A percentile compares a stretch with the other conserved stretches of the same genome.
Evolutionary conservation across 2,797 vertebrate genomes (phyloP).

Genomic region (Helostoma temminkii): DNA sequence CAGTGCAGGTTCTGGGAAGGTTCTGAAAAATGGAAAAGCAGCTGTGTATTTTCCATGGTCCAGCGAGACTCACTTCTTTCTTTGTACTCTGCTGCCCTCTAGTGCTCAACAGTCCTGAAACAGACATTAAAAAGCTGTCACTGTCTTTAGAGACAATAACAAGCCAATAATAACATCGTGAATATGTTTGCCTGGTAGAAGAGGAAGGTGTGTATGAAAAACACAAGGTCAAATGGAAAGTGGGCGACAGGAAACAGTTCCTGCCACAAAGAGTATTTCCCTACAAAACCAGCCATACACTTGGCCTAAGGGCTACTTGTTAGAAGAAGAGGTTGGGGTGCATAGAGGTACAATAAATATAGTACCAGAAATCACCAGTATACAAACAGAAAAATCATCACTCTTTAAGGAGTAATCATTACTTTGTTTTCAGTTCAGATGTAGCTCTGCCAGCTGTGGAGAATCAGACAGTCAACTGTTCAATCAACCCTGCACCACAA

Average conservation of each 20-base stretch:
- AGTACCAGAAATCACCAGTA: constrained; percentile 18
- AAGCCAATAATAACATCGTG: neutral
- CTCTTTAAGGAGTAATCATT: neutral
- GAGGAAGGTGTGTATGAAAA: constrained; percentile 34
- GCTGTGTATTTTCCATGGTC: neutral
- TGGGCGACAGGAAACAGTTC: constrained; percentile 57
- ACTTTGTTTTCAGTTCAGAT: constrained; percentile 12
- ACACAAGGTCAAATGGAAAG: constrained; percentile 58
- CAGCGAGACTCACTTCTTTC: constrained; percentile 12
- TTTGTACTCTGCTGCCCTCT: constrained; percentile 76
- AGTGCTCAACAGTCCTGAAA: constrained; percentile 47
- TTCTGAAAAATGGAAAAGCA: neutral
- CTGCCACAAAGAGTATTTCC: constrained; percentile 35
- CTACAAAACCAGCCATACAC: constrained; percentile 14
- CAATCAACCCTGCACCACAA: too few relatives aligned
- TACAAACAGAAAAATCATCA: constrained; percentile 1
- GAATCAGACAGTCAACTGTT: constrained; percentile 6
- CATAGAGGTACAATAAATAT: neutral
- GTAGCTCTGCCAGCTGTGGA: constrained; percentile 7
- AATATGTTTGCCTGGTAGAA: neutral
- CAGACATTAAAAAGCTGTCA: too few relatives aligned
- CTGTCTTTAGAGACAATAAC: neutral
- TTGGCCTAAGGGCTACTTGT: constrained; percentile 37
- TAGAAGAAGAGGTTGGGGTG: constrained; percentile 3
- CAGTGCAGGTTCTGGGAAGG: neutral